phyloP scores from a whole-genome alignment of 2,888 invertebrate genomes.

The Melanargia galathea region DNA sequence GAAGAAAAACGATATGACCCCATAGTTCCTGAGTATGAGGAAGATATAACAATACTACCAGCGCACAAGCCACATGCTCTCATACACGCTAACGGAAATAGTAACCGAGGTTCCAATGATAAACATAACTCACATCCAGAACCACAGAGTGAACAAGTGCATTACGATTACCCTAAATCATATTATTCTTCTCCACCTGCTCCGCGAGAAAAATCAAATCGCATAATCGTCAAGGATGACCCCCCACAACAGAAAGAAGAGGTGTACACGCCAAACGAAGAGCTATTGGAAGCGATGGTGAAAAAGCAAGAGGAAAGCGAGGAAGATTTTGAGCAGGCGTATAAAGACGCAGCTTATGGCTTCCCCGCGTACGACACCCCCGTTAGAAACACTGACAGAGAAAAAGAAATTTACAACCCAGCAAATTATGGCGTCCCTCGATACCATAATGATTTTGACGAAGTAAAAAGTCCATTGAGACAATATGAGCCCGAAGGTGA shows the following conservation, averaged over 20 bases:
- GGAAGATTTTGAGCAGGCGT: slow-evolving; percentile 74
- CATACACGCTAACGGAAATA: slow-evolving; percentile 61
- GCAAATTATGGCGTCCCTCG: slow-evolving; percentile 58
- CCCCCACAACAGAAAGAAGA: slow-evolving; percentile 62
- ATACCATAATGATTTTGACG: slow-evolving; percentile 55
- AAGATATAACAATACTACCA: slow-evolving; percentile 56
- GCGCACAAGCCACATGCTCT: slow-evolving; percentile 52
- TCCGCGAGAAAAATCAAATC: slow-evolving; percentile 65
- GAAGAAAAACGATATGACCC: slow-evolving; percentile 49
- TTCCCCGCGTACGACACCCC: slow-evolving; percentile 65
- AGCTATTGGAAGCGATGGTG: slow-evolving; percentile 58
- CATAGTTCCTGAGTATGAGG: slow-evolving; percentile 60
- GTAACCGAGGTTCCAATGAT: slow-evolving; percentile 49
- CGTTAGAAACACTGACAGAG: slow-evolving; percentile 58
- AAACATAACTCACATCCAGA: slow-evolving; percentile 36
- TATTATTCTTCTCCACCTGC: slow-evolving; percentile 48
- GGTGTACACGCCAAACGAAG: slow-evolving; percentile 57
- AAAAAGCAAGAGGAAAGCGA: slow-evolving; percentile 69
- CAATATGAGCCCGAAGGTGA: slow-evolving; percentile 67
- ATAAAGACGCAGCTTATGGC: slow-evolving; percentile 70
- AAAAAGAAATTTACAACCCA: slow-evolving; percentile 68
- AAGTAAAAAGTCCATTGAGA: slow-evolving; percentile 62
- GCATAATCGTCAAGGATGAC: slow-evolving; percentile 64
- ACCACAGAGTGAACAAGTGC: slow-evolving; percentile 42
- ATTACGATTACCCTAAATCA: slow-evolving; percentile 40